Percentiles rank a stretch among this genome's conserved stretches.
phyloP scores from a whole-genome alignment of 2,888 invertebrate species.

The Calephelis perditalis region DNA sequence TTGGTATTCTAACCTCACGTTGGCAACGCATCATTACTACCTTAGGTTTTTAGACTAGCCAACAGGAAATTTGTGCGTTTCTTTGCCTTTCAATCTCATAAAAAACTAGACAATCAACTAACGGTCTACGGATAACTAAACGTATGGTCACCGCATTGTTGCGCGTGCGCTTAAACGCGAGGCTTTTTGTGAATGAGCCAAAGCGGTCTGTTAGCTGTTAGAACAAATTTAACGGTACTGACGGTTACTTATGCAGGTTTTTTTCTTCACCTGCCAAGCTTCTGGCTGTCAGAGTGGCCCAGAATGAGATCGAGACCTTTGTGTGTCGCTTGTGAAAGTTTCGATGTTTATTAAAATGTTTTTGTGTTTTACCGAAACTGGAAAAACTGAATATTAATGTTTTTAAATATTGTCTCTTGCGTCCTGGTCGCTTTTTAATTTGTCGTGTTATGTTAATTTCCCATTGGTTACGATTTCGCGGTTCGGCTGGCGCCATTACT shows the following conservation, averaged over 20 bases:
- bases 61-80: too few relatives aligned
- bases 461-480: slow-evolving; percentile 7
- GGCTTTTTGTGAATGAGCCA: slow-evolving; percentile 67
- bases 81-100: too few relatives aligned
- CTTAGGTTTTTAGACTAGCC: too few relatives aligned
- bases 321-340: slow-evolving; percentile 30
- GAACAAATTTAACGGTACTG: slow-evolving; percentile 69
- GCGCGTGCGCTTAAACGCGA: slow-evolving; percentile 58
- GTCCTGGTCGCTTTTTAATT: slow-evolving; percentile 12
- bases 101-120: background rate
- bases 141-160: slow-evolving; percentile 44
- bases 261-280: slow-evolving; percentile 45
- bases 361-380: slow-evolving; percentile 19
- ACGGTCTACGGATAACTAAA: slow-evolving; percentile 3
- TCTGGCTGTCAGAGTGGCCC: slow-evolving; percentile 35
- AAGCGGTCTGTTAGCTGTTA: slow-evolving; percentile 43
- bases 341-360: slow-evolving; percentile 27
- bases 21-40: too few relatives aligned
- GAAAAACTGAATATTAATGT: slow-evolving; percentile 8
- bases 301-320: slow-evolving; percentile 28
- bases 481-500: background rate
- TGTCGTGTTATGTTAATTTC: slow-evolving; percentile 14
- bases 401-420: slow-evolving; percentile 8
- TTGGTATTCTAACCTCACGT: too few relatives aligned
- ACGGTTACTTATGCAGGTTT: slow-evolving; percentile 40